These are phyloP conservation scores for Butorides virescens DNA, from an alignment of 2,113 vertebrate genomes.

Conservation along the genomic window DNA sequence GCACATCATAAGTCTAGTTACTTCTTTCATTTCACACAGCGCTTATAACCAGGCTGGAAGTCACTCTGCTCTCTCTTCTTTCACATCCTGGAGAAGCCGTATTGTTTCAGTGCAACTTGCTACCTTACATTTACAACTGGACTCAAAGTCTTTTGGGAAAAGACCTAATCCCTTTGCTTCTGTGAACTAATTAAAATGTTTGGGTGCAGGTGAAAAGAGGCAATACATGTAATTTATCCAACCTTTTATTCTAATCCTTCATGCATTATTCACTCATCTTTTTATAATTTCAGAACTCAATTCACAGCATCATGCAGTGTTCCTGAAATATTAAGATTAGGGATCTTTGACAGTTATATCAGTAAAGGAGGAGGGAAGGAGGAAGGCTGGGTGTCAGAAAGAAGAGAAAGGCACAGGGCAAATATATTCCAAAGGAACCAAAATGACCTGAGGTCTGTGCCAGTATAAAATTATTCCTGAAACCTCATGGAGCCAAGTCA, in stretches of 20 bases:
- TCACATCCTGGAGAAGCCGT: neutral
- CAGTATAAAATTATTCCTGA: neutral
- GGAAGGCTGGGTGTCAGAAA: neutral
- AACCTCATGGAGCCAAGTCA: neutral
- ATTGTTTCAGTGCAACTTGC: neutral
- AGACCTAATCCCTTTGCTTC: neutral
- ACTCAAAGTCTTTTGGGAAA: neutral
- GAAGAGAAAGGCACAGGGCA: neutral
- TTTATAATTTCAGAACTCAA: neutral
- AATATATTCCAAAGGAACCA: neutral
- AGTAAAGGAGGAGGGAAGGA: neutral
- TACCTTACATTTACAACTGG: neutral
- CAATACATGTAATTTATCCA: neutral
- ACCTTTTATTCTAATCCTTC: neutral
- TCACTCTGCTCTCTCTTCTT: neutral
- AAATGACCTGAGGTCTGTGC: neutral
- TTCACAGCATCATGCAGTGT: neutral
- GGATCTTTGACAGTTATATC: neutral
- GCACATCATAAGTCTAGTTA: neutral
- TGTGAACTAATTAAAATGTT: neutral
- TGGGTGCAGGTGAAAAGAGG: neutral
- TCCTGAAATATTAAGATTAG: neutral
- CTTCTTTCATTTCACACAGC: neutral
- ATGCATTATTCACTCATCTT: neutral
- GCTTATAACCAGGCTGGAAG: neutral